Evolutionary conservation across 2,113 vertebrate species (phyloP), one percentile per base, ranked within the genome.

Genomic region (Syngnathus floridae): DNA sequence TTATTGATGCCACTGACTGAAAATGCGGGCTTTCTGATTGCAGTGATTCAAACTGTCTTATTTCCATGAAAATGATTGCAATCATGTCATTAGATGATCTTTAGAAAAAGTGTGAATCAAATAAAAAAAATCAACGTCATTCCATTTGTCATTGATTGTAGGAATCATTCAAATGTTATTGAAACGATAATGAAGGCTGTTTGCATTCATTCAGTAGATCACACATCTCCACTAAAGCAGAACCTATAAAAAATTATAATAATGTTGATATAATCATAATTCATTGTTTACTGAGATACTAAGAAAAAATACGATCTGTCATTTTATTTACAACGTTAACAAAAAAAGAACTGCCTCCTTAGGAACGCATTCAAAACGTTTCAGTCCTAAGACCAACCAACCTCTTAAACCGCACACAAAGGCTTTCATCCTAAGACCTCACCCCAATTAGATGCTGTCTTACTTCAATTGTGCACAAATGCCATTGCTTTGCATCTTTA

Each of bases 31-130:
- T 4, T 51, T 66, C 51, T 56, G 49, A 70, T 62, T 75, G 68
- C 62, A 75, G 69, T 66, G 51, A 66, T 72, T 63, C 51, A 46
- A 73, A 69, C 56, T 45, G 65, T 69, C 64, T 66, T 46, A 61
- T 69, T 70, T 67, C 58, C 55, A 60, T 66, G 70, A 31, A 67
- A 57, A 56, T 38, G 13, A 66, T 31, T 64, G 73, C 64, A 22
- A 37, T 55, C 10, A 63, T 12, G 31, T 68, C 63, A 77, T 82
- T 69, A 73, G 52, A 52, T 2, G 57, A 61, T 54, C 13, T 10
- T 11, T 31, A 55, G 67, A 51, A 9, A 41, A 64, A 67, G 54
- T 31, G 26, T 70, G 78, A 14, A 70, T 37, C 2, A 7, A 65
- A 58, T 71, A 59, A 69, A 54, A 54, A 13, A 2, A 31, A 5